Conservation (phyloP, 92 coral and sea anemone genomes). For the Metridium senile region DNA sequence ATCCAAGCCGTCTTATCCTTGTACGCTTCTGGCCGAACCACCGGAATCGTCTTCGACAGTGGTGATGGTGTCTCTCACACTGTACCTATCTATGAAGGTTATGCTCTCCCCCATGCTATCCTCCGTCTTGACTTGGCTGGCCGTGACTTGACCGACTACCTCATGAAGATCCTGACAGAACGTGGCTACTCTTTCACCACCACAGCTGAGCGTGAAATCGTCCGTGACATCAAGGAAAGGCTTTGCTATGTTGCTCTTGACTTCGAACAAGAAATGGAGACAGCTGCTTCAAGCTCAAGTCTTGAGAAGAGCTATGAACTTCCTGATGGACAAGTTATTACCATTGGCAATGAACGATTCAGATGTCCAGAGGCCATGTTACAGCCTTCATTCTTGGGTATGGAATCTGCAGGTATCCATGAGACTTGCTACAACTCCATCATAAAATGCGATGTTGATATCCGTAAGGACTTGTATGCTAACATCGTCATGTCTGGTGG, state of each 20-base stretch:
- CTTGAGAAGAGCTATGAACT: slow-evolving; percentile 68
- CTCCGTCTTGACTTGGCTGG: slow-evolving; percentile 93
- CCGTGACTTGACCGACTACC: slow-evolving; percentile 88
- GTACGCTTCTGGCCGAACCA: slow-evolving; percentile 87
- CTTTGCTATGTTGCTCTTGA: slow-evolving; percentile 68
- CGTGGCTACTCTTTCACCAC: slow-evolving; percentile 91
- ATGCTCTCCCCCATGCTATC: slow-evolving; percentile 87
- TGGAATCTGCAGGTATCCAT: slow-evolving; percentile 94
- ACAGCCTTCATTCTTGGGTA: slow-evolving; percentile 80
- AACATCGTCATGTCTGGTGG: slow-evolving; percentile 97
- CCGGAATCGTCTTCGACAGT: slow-evolving; percentile 82
- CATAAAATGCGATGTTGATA: slow-evolving; percentile 98
- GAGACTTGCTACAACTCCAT: slow-evolving; percentile 92
- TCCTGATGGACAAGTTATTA: slow-evolving; percentile 73
- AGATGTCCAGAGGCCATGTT: slow-evolving; percentile 80
- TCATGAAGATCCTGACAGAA: slow-evolving; percentile 94
- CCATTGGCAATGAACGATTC: slow-evolving; percentile 78
- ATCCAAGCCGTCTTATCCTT: slow-evolving; percentile 84
- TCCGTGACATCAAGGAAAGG: slow-evolving; percentile 70
- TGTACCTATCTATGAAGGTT: slow-evolving; percentile 90
- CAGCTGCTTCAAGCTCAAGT: slow-evolving; percentile 70
- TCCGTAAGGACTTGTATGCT: slow-evolving; percentile 94
- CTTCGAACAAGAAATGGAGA: slow-evolving; percentile 75
- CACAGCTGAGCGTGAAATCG: slow-evolving; percentile 71
- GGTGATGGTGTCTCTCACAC: slow-evolving; percentile 91